Evolutionary conservation across 2,113 vertebrate species (phyloP), one percentile per base, ranked within the genome.

Genomic region (Nyctereutes procyonoides): DNA sequence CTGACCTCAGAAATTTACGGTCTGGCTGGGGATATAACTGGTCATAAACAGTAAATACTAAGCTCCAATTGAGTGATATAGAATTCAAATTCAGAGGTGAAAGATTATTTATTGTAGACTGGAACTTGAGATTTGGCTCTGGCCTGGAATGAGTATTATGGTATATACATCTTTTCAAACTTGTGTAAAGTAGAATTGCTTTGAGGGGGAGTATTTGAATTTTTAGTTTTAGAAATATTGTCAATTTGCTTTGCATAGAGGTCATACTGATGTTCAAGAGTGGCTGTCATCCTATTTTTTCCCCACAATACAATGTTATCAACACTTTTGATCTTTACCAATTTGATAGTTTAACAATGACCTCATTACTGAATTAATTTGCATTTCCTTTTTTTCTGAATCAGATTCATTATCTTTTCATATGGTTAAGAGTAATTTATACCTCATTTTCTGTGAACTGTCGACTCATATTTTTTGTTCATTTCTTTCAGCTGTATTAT

Each of bases 361-460:
- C 83, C 58, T 60, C 32, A 74, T 62, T 56, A 56, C 24, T 19
- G 58, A 87, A 26, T 63, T 71, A 60, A 86, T 86, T 82, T 94
- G 71, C 53, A 65, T 87, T 90, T 96, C 7, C 63, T 76, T 87
- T 93, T 95, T 95, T 92, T 79, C 67, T 90, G 32, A 95, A 60
- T 89, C 13, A 73, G 9, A 53, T 26, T 85, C 19, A 60, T 58
- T 69, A 63, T 51, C 22, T 92, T 93, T 96, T 95, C 24, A 87
- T 58, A 71, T 82, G 53, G 48, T 85, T 87, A 89, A 89, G 71
- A 79, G 8, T 19, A 65, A n/a, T 85, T 95, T 69, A 19, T 74
- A 51, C 69, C 58, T 84, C n/a, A 63, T 97, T 73, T 93, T 86
- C 11, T 26, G 24, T 76, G 73, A 96, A 63, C 17, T 94, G 5